These are phyloP conservation scores for Netelia inedita DNA, from an alignment of 2,888 invertebrate genomes.

Conservation along the genomic window DNA sequence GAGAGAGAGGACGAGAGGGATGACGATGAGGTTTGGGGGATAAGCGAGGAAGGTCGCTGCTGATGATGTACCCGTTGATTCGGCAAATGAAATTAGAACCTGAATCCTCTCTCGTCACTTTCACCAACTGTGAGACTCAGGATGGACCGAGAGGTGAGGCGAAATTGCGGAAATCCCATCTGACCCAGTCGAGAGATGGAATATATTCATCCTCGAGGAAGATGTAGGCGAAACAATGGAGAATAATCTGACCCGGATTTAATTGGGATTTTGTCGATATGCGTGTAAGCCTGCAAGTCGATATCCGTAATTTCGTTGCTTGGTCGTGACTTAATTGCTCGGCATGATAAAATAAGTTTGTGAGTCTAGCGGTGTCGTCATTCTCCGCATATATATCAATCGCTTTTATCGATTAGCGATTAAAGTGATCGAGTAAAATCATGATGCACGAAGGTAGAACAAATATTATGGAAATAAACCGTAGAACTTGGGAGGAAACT, in stretches of 20 bases:
- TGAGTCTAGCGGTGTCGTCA: background rate
- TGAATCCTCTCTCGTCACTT: conserved; percentile 49
- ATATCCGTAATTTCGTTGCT: background rate
- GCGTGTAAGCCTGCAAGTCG: background rate
- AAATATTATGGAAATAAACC: conserved; percentile 18
- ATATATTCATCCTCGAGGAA: conserved; percentile 21
- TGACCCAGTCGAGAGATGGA: conserved; percentile 47
- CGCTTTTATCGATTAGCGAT: background rate
- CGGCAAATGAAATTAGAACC: conserved; percentile 64
- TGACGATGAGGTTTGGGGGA: conserved; percentile 47
- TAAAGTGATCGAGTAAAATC: background rate
- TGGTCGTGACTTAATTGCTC: background rate
- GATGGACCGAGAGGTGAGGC: conserved; percentile 4
- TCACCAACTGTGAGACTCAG: conserved; percentile 35
- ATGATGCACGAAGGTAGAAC: background rate
- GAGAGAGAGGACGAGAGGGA: conserved; percentile 57
- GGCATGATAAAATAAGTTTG: no score
- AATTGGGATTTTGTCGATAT: background rate
- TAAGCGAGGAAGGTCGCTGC: conserved; percentile 36
- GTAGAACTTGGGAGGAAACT: conserved; percentile 39
- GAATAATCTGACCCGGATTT: conserved; percentile 44
- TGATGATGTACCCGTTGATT: conserved; percentile 65
- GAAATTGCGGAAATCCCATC: conserved; percentile 18
- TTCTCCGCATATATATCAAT: background rate
- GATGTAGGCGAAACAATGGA: conserved; percentile 47